These are phyloP conservation scores for Paedocypris sp. DNA, from an alignment of 2,113 vertebrate genomes.

Conservation along the genomic window DNA sequence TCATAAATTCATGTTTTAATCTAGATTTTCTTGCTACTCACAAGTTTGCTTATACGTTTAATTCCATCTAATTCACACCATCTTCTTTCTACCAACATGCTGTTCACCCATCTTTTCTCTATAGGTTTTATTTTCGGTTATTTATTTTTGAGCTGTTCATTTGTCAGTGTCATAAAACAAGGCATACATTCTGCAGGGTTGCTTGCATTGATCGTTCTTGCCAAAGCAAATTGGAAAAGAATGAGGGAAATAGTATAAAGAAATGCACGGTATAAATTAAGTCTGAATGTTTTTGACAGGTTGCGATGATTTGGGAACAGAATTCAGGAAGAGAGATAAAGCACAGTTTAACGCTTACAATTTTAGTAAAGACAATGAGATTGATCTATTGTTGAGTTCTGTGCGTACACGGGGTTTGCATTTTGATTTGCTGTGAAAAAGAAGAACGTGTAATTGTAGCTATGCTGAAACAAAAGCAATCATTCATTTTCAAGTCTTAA, in stretches of 20 bases:
- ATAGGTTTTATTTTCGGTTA: constrained; percentile 3
- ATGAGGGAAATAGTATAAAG: neutral
- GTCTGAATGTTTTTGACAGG: neutral
- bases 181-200: constrained; percentile 16
- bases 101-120: neutral
- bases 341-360: neutral
- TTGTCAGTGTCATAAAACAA: constrained; percentile 15
- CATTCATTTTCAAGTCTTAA: neutral
- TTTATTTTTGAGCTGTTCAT: constrained; percentile 16
- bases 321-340: neutral
- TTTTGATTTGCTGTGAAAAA: too few species aligned
- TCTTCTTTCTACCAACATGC: constrained; percentile 7
- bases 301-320: neutral
- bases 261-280: neutral
- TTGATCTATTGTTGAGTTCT: too few species aligned
- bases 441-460: too few species aligned
- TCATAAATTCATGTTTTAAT: too few species aligned
- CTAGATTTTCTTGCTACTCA: too few species aligned
- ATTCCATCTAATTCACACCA: neutral
- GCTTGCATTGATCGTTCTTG: constrained; percentile 10
- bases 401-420: too few species aligned
- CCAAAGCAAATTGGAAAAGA: neutral
- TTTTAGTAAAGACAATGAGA: neutral
- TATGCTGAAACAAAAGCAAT: too few species aligned
- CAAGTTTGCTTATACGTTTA: too few species aligned